A percentile compares a stretch with the other conserved stretches of the same genome.
phyloP scores from a whole-genome alignment of 2,797 vertebrate genomes.

The Melanotaenia trifasciata region DNA sequence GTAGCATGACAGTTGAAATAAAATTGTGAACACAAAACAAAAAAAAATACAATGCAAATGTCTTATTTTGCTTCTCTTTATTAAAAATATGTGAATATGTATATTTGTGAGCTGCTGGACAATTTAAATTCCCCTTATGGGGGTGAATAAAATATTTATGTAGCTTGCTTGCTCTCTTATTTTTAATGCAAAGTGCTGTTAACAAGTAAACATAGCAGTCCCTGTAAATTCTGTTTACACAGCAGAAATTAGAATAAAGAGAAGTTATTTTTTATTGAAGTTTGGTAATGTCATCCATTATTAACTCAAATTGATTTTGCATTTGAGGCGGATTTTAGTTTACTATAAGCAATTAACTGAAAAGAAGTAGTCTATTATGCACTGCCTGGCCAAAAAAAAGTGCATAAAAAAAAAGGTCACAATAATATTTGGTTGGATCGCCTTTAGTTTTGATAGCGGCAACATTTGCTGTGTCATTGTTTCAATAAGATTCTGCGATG shows the following conservation, averaged over 20 bases:
- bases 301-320: conserved; percentile 15
- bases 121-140: no score
- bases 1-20: no score
- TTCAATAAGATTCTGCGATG: no score
- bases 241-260: neutral
- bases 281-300: neutral
- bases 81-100: no score
- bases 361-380: neutral
- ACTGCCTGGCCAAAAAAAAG: neutral
- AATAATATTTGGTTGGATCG: no score
- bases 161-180: neutral
- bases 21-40: no score
- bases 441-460: no score
- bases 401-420: no score
- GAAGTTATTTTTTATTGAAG: neutral
- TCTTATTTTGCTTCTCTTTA: no score
- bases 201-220: conserved; percentile 13
- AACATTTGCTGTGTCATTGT: no score
- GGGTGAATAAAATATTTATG: neutral
- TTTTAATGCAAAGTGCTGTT: neutral
- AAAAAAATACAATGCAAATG: no score
- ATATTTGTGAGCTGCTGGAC: no score
- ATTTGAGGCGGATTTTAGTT: conserved; percentile 5
- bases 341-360: neutral
- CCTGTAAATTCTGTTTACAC: conserved; percentile 18